These are phyloP conservation scores for Musca vetustissima DNA, from an alignment of 1,140 invertebrate species.

Conservation along the genomic window DNA sequence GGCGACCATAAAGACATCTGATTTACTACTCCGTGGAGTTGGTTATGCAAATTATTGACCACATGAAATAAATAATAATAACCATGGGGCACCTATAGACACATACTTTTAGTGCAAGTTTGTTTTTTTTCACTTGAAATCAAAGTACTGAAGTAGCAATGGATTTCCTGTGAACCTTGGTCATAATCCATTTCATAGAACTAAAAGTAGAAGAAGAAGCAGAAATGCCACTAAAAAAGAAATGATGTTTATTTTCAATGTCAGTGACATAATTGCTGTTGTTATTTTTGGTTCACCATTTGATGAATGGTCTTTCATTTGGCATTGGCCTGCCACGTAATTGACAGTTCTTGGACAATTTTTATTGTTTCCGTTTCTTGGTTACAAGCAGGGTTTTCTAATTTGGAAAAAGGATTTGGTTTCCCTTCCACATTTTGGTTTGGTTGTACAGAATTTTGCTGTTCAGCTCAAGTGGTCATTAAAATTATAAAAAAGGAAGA, in stretches of 20 bases:
- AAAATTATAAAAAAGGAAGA: too few species aligned
- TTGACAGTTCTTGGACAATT: too few species aligned
- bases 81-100: too few species aligned
- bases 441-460: too few species aligned
- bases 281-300: neutral
- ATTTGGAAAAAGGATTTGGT: too few species aligned
- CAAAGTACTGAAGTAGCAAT: too few species aligned
- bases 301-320: neutral
- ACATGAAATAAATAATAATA: slow-evolving; percentile 19
- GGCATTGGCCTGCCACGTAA: neutral
- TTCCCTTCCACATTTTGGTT: too few species aligned
- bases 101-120: neutral
- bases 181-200: neutral
- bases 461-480: too few species aligned
- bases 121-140: too few species aligned
- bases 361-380: too few species aligned
- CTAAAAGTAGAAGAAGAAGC: neutral
- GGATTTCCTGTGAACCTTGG: slow-evolving; percentile 1
- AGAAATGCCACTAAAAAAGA: neutral
- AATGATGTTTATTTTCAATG: slow-evolving; percentile 5
- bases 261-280: slow-evolving; percentile 19
- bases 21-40: neutral
- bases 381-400: too few species aligned
- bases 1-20: too few species aligned
- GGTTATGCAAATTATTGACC: slow-evolving; percentile 22